Conservation (phyloP, 1,140 invertebrate species). For the Drosophila albomicans region DNA sequence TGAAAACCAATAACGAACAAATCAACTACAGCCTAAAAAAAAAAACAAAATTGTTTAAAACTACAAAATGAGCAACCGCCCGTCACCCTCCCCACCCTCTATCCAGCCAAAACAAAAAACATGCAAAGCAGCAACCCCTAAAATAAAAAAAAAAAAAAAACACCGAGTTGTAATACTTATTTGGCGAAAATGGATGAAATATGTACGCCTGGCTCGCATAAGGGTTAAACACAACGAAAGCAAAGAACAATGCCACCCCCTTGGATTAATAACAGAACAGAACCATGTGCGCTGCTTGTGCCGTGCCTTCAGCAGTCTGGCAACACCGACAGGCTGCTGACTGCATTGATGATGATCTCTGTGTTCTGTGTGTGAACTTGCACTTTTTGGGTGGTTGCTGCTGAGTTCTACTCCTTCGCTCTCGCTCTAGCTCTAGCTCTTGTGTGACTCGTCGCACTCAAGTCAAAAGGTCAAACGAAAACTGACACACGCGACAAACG, state of each 20-base stretch:
- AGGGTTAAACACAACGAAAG: conserved; percentile 63
- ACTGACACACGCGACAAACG: conserved; percentile 18
- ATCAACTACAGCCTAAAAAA: conserved; percentile 11
- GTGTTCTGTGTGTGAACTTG: conserved; percentile 29
- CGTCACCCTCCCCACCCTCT: conserved; percentile 18
- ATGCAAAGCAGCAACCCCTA: conserved; percentile 57
- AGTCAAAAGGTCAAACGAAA: conserved; percentile 75
- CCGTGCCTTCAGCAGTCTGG: conserved; percentile 39
- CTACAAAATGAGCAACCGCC: conserved; percentile 67
- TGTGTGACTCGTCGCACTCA: conserved; percentile 26
- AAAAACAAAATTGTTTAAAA: conserved; percentile 41
- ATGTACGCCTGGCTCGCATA: conserved; percentile 39
- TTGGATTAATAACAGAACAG: conserved; percentile 33
- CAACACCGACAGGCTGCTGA: conserved; percentile 45
- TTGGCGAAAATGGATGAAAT: conserved; percentile 51
- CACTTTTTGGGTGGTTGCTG: conserved; percentile 30
- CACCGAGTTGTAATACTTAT: conserved; percentile 66
- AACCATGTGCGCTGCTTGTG: conserved; percentile 16
- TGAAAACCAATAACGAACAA: conserved; percentile 19
- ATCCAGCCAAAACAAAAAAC: background rate
- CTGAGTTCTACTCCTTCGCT: background rate
- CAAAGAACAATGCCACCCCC: conserved; percentile 62
- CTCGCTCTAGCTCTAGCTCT: background rate
- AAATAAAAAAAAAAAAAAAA: conserved; percentile 25
- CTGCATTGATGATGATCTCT: conserved; percentile 25